Evolutionary conservation across 2,113 vertebrate species (phyloP), one percentile per base, ranked within the genome.

Genomic region (Passerina amoena): DNA sequence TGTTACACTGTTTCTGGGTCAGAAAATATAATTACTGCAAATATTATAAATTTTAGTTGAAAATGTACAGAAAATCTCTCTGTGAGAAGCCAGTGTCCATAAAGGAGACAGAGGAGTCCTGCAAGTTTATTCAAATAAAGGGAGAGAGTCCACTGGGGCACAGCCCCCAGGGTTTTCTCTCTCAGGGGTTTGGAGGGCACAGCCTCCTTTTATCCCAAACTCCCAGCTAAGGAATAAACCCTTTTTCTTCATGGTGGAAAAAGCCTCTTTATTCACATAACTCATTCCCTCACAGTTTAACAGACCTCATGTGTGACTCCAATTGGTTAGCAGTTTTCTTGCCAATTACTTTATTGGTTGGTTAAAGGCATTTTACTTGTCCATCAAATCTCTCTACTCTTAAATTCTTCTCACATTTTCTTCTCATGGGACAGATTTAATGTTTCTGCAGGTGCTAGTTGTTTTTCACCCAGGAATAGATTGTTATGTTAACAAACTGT

Each of bases 161-260:
- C 20, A 19, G 1, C 7, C 11, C 9, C 3, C 0, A 1, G 19
- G 33, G 3, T 66, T 56, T 80, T 66, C 27, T 54, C 50, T 54
- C 40, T 54, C 20, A 0, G 0, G 6, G 12, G 37, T 65, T 24
- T 19, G 38, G 25, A 65, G 11, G 20, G 25, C 22, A 8, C 14
- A 63, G 30, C 18, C 18, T 51, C 59, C 31, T n/a, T 51, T 78
- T 7, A 35, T 22, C 47, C 37, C 37, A n/a, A 64, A 64, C 5
- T 51, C 73, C 12, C 1, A 1, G n/a, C 7, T 11, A 23, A 23
- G 8, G 20, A 59, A 37, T 25, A 37, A 37, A 37, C 27, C 10
- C 23, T 35, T 59, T 59, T 25, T 25, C 23, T 35, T 59, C 57
- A 35, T 35, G n/a, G 22, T 35, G 22, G 14, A 37, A 25, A 59